Evolutionary conservation across 2,113 vertebrate genomes (phyloP).

Genomic region (Oreocharis arfaki): DNA sequence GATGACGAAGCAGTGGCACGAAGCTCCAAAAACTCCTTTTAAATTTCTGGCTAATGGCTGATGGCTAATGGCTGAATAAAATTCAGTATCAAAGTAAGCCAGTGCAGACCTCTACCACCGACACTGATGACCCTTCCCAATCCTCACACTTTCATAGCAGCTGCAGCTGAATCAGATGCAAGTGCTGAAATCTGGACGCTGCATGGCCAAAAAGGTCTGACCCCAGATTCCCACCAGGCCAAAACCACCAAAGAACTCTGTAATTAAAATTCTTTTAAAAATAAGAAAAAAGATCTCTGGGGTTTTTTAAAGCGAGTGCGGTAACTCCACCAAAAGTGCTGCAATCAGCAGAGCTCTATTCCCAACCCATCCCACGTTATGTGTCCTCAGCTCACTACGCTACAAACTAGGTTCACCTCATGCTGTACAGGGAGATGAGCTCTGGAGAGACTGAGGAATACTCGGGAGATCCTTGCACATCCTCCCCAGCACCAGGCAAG

Average conservation of each 20-base stretch:
- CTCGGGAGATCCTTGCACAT: not conserved
- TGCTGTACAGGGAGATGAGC: not conserved
- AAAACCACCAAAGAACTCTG: not conserved
- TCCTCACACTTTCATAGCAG: not conserved
- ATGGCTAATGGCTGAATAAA: not conserved
- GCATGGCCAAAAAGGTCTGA: not conserved
- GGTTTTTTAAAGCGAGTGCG: not conserved
- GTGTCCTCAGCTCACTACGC: not conserved
- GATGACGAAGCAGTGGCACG: rapidly evolving
- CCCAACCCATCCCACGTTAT: not conserved
- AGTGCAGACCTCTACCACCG: rapidly evolving
- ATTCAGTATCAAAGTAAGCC: not conserved
- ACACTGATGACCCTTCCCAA: not conserved
- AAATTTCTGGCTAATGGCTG: not conserved
- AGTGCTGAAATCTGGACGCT: rapidly evolving
- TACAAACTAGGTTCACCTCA: not conserved
- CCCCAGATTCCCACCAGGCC: not conserved
- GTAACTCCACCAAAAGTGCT: not conserved
- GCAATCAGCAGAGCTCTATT: not conserved
- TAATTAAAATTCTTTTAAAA: not conserved
- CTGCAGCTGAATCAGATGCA: not conserved
- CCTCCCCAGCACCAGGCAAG: not conserved
- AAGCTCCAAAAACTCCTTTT: not conserved
- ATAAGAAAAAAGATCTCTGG: not conserved
- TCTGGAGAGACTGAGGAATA: not conserved